Base-by-base conservation (phyloP, 2,113 vertebrate species). In the Hydrolagus affinis region DNA sequence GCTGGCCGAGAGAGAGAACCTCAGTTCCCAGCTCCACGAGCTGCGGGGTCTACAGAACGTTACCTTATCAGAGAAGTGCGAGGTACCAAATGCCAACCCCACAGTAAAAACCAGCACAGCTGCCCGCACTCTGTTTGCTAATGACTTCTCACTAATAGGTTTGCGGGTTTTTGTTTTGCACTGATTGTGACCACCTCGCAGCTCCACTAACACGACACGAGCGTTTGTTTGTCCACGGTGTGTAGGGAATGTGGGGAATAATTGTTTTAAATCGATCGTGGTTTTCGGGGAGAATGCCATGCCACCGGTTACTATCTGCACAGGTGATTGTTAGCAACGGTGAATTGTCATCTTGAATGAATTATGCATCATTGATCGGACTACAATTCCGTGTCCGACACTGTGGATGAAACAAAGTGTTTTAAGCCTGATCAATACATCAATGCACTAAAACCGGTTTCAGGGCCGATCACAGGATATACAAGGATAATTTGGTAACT, bases 61-160 rank as follows among this genome's bases (percentile, higher is more conserved):
- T 89, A 94, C 93, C 87, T 91, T 97, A 94, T 94, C 92, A 86
- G 91, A 96, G 90, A 95, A 95, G 90, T 90, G 89, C 86, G 94
- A 95, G 93, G 94, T 95, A 94, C 92, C 91, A 85, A 86, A 89
- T 70, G 85, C 85, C 68, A 0, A 11, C 85, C 85, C 76, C 90
- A 87, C 89, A 78, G 56, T 73, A 77, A 72, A 83, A 17, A 30
- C 28, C 25, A 83, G 77, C 62, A 44, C 64, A 83, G 14, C 32
- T 83, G 19, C 66, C 60, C 12, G 78, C 23, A 83, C 78, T 66
- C 32, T 83, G 8, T 83, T 83, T 68, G 32, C 62, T 83, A 83
- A 83, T 83, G 78, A 83, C 60, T 66, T 2, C 44, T 44, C 23
- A 66, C 25, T 83, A 68, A 66, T 25, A 21, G 78, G 25, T 83